Evolutionary conservation across 2,888 invertebrate genomes (phyloP).

Genomic region (Crioceris asparagi): DNA sequence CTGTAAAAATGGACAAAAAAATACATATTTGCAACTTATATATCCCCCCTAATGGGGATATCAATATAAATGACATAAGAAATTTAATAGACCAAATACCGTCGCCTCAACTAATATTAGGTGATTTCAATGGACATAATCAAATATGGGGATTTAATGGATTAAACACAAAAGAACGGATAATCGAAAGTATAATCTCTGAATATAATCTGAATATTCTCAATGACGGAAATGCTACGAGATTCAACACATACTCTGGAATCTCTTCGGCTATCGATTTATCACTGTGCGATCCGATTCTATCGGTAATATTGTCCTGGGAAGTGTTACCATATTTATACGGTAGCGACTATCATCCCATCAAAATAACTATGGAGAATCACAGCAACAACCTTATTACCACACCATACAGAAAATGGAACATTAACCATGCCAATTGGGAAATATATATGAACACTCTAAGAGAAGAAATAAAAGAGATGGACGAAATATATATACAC

Average conservation of each 20-base stretch:
- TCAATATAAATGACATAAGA: no score
- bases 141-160: no score
- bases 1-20: no score
- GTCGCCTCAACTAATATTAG: no score
- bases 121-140: no score
- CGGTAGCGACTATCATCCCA: constrained; percentile 2
- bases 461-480: neutral
- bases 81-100: no score
- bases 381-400: neutral
- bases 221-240: neutral
- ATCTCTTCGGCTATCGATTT: neutral
- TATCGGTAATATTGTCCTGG: neutral
- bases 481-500: neutral
- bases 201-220: no score
- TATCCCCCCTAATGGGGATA: no score
- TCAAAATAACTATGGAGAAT: neutral
- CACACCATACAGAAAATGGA: neutral
- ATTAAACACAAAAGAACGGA: no score
- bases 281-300: neutral
- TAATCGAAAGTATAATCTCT: no score
- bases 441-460: no score
- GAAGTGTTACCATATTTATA: neutral
- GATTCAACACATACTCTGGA: neutral
- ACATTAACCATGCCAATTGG: neutral
- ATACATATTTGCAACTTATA: no score